These are phyloP conservation scores for Pseudotriccus pelzelni DNA, from an alignment of 2,797 vertebrate species.

Conservation along the genomic window DNA sequence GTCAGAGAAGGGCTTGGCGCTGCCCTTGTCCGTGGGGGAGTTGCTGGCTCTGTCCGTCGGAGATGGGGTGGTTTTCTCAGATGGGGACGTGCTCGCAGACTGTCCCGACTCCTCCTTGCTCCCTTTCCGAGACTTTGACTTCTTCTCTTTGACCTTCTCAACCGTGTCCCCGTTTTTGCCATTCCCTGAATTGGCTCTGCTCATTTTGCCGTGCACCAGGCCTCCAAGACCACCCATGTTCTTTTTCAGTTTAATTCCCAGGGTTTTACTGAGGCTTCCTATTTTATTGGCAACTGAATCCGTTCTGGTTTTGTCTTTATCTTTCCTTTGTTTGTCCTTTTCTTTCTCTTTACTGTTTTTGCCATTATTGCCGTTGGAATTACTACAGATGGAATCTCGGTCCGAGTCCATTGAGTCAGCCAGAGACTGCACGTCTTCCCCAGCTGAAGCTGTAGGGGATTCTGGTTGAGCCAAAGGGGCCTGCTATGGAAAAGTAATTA, in stretches of 20 bases:
- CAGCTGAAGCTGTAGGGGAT: slow-evolving; percentile 95
- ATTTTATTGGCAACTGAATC: slow-evolving; percentile 99
- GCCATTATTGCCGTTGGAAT: slow-evolving; percentile 92
- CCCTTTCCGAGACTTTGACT: slow-evolving; percentile 88
- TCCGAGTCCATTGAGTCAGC: slow-evolving; percentile 98
- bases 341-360: slow-evolving; percentile 93
- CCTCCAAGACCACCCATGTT: slow-evolving; percentile 98
- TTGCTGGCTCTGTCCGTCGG: slow-evolving; percentile 87
- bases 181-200: slow-evolving; percentile 85
- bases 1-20: slow-evolving; percentile 72
- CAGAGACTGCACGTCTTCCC: slow-evolving; percentile 96
- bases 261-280: slow-evolving; percentile 97
- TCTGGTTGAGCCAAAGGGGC: slow-evolving; percentile 97
- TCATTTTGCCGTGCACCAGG: slow-evolving; percentile 95
- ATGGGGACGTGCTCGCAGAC: slow-evolving; percentile 89
- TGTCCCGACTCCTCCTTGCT: slow-evolving; percentile 92
- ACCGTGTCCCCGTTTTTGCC: slow-evolving; percentile 77
- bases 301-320: slow-evolving; percentile 92
- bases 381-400: slow-evolving; percentile 95
- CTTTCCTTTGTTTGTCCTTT: slow-evolving; percentile 94
- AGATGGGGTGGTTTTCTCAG: slow-evolving; percentile 94
- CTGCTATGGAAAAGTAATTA: slow-evolving; percentile 71
- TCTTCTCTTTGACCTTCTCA: slow-evolving; percentile 81
- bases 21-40: slow-evolving; percentile 83
- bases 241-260: slow-evolving; percentile 97